A percentile compares a stretch with the other conserved stretches of the same genome.
Conservation (phyloP, 2,797 vertebrate species). For the Lepus oiostolus region DNA sequence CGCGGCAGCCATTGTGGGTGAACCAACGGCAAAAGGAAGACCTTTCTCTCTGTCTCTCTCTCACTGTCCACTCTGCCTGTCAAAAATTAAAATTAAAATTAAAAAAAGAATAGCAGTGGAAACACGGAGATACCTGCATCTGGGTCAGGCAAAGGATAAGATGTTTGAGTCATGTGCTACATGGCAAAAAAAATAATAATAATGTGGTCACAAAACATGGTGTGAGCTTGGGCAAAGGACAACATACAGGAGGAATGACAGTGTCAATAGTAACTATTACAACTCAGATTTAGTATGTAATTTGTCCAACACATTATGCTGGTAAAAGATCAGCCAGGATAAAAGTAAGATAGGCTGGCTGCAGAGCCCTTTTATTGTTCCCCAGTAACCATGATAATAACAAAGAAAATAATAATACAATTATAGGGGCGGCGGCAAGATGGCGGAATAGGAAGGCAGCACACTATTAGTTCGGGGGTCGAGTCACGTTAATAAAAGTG, state of each 20-base stretch:
- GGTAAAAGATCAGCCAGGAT: background rate
- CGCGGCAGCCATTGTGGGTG: too few species aligned
- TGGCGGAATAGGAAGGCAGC: too few species aligned
- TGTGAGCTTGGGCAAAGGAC: too few species aligned
- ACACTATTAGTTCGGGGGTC: too few species aligned
- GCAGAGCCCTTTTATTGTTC: background rate
- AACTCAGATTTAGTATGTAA: background rate
- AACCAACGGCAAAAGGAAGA: too few species aligned
- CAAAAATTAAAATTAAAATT: too few species aligned
- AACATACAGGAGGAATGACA: background rate
- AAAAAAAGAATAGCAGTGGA: too few species aligned
- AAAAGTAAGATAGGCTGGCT: background rate
- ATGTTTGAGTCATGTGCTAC: background rate
- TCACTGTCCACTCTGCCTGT: too few species aligned
- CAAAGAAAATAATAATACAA: background rate
- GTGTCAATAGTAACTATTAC: background rate
- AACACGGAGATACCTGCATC: fast-evolving
- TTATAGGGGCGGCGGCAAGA: background rate
- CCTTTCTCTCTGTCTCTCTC: too few species aligned
- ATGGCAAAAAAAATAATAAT: background rate
- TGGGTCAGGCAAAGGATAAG: background rate
- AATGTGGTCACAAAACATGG: background rate
- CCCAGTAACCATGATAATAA: background rate
- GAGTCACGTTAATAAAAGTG: too few species aligned
- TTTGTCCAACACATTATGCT: background rate